Evolutionary conservation across 2,113 vertebrate species (phyloP).

Genomic region (Lagopus leucura): DNA sequence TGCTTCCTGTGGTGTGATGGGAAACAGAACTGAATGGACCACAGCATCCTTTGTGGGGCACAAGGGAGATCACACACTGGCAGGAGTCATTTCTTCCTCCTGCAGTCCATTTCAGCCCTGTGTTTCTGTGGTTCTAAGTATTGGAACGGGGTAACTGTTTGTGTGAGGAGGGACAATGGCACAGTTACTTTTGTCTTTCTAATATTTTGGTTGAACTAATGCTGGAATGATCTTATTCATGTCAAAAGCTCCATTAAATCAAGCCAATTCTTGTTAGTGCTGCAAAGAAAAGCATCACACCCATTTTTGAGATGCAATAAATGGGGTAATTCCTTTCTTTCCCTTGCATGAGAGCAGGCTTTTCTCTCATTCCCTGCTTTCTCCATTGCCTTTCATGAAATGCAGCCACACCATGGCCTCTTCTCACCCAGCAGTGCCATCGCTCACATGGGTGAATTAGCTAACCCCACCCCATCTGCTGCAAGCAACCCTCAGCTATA

Average conservation of each 20-base stretch:
- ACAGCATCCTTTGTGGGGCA: background rate
- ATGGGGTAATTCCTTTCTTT: background rate
- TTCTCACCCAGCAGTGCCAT: background rate
- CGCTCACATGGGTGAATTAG: rapidly evolving
- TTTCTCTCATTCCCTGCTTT: background rate
- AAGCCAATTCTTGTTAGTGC: rapidly evolving
- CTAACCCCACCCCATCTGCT: background rate
- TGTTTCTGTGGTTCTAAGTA: background rate
- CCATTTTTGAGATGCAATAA: rapidly evolving
- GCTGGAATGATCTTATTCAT: background rate
- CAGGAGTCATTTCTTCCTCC: background rate
- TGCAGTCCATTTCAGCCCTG: background rate
- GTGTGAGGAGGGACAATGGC: background rate
- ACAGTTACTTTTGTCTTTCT: background rate
- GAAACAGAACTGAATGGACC: background rate
- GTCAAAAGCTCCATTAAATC: background rate
- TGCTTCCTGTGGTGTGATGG: rapidly evolving
- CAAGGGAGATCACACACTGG: no score
- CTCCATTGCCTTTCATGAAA: background rate
- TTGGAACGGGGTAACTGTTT: background rate
- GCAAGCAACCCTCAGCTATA: background rate
- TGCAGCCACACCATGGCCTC: rapidly evolving
- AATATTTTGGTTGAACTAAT: background rate
- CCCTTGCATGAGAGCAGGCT: background rate
- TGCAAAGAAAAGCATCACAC: rapidly evolving